A percentile compares a stretch with the other conserved stretches of the same genome.
phyloP scores from a whole-genome alignment of 2,113 vertebrate genomes.

The Lophochroa leadbeateri region DNA sequence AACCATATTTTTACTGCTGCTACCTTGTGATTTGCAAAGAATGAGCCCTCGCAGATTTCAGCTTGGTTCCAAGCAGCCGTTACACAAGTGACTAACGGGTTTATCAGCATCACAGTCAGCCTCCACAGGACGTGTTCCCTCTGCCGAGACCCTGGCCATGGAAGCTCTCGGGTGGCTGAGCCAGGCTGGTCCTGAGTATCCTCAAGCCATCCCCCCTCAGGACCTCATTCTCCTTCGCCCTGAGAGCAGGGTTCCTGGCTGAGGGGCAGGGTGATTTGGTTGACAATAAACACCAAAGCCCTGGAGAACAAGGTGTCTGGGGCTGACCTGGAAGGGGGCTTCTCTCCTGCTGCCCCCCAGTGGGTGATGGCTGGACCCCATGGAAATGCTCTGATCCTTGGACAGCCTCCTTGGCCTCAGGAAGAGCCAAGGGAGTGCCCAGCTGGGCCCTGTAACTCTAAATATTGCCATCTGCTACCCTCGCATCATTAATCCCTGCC shows the following conservation, averaged over 20 bases:
- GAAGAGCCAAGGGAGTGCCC: not conserved
- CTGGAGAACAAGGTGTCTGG: not conserved
- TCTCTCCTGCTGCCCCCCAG: not conserved
- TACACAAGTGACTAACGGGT: not conserved
- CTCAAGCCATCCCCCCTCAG: not conserved
- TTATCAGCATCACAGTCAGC: not conserved
- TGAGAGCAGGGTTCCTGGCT: not conserved
- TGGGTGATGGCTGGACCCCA: not conserved
- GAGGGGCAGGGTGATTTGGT: not conserved
- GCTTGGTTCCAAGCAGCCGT: not conserved
- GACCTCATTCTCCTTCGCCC: not conserved
- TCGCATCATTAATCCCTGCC: fast-evolving
- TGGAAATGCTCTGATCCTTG: not conserved
- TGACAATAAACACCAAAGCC: not conserved
- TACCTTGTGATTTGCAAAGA: not conserved
- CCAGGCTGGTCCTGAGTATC: not conserved
- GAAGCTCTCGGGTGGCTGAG: not conserved
- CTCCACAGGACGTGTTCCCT: not conserved
- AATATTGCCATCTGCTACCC: not conserved
- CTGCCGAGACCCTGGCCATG: not conserved
- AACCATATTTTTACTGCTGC: not conserved
- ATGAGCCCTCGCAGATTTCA: not conserved
- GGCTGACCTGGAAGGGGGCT: not conserved
- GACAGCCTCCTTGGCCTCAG: not conserved
- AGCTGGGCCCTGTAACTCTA: not conserved